phyloP scores from a whole-genome alignment of 2,888 invertebrate species.

The Sinotaia quadrata region DNA sequence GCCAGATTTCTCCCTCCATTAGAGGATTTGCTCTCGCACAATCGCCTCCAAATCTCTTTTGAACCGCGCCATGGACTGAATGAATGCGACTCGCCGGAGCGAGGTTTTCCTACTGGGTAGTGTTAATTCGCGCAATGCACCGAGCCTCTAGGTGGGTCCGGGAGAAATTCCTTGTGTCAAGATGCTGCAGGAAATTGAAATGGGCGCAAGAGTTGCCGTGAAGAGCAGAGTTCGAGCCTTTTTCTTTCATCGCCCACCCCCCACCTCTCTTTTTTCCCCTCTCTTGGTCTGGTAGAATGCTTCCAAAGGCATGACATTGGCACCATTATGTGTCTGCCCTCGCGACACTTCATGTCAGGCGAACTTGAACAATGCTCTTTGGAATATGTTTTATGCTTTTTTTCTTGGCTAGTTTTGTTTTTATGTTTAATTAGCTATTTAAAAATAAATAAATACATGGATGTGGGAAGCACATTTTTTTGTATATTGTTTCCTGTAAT shows the following conservation, averaged over 20 bases:
- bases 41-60: slow-evolving; percentile 9
- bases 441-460: no score
- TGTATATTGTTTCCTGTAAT: no score
- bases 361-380: no score
- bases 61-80: neutral
- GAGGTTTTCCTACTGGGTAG: neutral
- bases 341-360: no score
- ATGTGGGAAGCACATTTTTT: no score
- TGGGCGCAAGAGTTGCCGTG: neutral
- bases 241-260: neutral
- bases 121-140: neutral
- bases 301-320: no score
- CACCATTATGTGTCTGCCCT: no score
- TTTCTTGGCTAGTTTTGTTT: no score
- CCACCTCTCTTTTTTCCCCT: neutral
- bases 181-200: neutral
- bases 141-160: neutral
- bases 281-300: no score
- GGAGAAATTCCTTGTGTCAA: neutral
- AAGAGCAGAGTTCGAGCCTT: neutral
- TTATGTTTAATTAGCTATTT: no score
- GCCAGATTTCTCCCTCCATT: slow-evolving; percentile 20
- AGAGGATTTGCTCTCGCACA: slow-evolving; percentile 15
- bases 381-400: no score
- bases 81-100: slow-evolving; percentile 1